phyloP scores from a whole-genome alignment of 2,888 invertebrate species.

The Tenthredo scrophulariae region DNA sequence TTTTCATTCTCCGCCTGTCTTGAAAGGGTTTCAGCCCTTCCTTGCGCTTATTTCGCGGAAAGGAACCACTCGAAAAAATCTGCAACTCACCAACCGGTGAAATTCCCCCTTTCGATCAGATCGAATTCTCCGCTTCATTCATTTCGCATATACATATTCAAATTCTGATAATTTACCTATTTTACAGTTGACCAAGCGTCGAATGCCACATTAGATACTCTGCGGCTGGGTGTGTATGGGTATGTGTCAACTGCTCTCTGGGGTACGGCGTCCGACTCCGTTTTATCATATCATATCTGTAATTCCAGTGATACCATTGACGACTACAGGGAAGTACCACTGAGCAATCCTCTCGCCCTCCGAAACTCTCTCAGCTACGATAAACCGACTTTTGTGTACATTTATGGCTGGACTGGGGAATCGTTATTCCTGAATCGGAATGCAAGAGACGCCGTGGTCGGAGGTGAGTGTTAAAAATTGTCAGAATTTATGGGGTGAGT shows the following conservation, averaged over 20 bases:
- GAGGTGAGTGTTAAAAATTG: background rate
- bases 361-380: background rate
- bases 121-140: background rate
- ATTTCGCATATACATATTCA: background rate
- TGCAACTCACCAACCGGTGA: no score
- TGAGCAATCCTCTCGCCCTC: background rate
- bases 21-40: background rate
- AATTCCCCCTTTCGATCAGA: no score
- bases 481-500: no score
- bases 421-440: background rate
- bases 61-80: no score
- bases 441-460: background rate
- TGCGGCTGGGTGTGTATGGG: background rate
- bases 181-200: background rate
- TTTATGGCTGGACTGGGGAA: background rate
- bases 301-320: background rate
- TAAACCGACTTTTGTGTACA: background rate
- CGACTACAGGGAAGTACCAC: background rate
- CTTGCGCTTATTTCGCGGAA: background rate
- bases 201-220: background rate
- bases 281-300: no score
- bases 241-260: background rate
- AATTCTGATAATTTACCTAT: background rate
- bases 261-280: no score
- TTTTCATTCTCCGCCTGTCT: background rate